Conservation (phyloP, 2,113 vertebrate genomes). For the Suricata suricatta region DNA sequence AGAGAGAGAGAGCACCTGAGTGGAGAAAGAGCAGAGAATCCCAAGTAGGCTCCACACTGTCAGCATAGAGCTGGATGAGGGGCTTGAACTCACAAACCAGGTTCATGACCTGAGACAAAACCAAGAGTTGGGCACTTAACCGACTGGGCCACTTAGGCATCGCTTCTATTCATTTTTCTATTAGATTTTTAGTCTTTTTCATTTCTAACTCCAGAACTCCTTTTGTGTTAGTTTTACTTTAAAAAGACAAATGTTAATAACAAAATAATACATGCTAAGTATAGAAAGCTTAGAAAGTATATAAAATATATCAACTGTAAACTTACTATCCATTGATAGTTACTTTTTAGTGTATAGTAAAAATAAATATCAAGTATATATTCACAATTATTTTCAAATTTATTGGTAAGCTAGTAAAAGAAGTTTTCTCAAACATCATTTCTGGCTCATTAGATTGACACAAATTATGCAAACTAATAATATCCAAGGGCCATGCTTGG, state of each 20-base stretch:
- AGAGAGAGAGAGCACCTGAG: too few relatives aligned
- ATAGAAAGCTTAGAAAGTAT: not conserved
- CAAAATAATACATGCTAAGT: not conserved
- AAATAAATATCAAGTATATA: not conserved
- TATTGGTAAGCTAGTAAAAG: not conserved
- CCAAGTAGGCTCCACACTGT: too few relatives aligned
- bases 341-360: not conserved
- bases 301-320: not conserved
- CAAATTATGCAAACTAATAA: not conserved
- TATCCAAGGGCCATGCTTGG: not conserved
- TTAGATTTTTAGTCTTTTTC: not conserved
- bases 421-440: not conserved
- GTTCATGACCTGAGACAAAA: too few relatives aligned
- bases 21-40: too few relatives aligned
- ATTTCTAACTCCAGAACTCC: not conserved
- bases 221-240: not conserved
- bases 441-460: not conserved
- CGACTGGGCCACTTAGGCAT: too few relatives aligned
- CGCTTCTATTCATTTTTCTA: not conserved
- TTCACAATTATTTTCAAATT: not conserved
- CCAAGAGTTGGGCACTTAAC: too few relatives aligned
- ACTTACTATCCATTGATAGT: not conserved
- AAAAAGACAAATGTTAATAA: not conserved
- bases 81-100: too few relatives aligned
- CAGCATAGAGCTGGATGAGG: too few relatives aligned